phyloP scores from a whole-genome alignment of 2,797 vertebrate species.

The Pelobates cultripes region DNA sequence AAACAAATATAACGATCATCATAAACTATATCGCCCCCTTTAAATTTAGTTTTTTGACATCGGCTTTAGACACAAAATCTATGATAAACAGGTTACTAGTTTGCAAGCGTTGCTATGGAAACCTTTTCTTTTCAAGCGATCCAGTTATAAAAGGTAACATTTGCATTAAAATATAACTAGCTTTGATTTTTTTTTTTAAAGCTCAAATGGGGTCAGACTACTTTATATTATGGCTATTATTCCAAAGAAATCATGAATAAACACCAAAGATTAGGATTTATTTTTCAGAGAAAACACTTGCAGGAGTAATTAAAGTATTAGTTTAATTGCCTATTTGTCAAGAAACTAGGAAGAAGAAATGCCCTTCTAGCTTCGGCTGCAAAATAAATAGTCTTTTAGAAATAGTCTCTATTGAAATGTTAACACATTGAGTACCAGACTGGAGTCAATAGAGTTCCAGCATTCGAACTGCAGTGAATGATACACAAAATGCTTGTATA shows the following conservation, averaged over 20 bases:
- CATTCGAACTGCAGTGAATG: too few species aligned
- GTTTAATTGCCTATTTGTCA: constrained; percentile 66
- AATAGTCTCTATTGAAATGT: not conserved
- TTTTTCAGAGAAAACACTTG: constrained; percentile 69
- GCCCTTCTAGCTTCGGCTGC: constrained; percentile 58
- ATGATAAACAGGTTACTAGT: constrained; percentile 77
- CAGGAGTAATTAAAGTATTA: constrained; percentile 64
- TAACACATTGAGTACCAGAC: not conserved
- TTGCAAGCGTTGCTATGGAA: constrained; percentile 77
- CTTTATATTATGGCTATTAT: constrained; percentile 67
- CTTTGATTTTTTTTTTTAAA: constrained; percentile 61
- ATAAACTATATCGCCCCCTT: constrained; percentile 57
- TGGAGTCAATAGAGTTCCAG: too few species aligned
- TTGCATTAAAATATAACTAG: constrained; percentile 76
- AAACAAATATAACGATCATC: not conserved
- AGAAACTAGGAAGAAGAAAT: constrained; percentile 60
- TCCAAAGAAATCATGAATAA: constrained; percentile 63
- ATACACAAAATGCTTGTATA: too few species aligned
- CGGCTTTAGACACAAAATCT: constrained; percentile 70
- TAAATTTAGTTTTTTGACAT: constrained; percentile 56
- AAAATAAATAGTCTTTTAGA: not conserved
- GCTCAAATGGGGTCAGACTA: constrained; percentile 73
- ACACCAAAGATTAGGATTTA: constrained; percentile 63
- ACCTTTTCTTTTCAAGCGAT: constrained; percentile 77
- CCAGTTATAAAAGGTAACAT: constrained; percentile 78